Conservation (phyloP, 2,113 vertebrate species). For the Colistium nudipinnis region DNA sequence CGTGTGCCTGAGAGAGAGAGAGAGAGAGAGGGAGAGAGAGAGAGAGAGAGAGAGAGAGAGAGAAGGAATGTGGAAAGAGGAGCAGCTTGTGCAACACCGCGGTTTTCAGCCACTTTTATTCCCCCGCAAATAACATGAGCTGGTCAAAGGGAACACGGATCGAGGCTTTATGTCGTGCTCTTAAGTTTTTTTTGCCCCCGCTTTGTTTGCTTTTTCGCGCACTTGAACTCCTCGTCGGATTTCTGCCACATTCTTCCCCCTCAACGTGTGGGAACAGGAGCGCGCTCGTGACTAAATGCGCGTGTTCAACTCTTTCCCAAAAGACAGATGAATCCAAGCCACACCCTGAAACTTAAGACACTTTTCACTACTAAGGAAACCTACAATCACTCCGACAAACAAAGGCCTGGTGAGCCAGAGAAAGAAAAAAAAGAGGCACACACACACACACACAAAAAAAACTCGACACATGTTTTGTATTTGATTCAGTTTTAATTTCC, state of each 20-base stretch:
- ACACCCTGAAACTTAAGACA: constrained; percentile 66
- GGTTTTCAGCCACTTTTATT: constrained; percentile 33
- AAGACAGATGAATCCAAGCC: constrained; percentile 43
- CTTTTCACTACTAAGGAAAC: background rate
- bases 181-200: background rate
- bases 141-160: background rate
- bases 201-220: background rate
- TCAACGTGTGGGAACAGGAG: constrained; percentile 31
- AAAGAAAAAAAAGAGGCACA: too few species aligned
- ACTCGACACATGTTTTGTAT: background rate
- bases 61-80: constrained; percentile 75
- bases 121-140: constrained; percentile 10
- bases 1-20: constrained; percentile 77
- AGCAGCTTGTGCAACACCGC: constrained; percentile 59
- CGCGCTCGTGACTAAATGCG: constrained; percentile 4
- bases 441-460: too few species aligned
- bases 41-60: too few species aligned
- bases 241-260: background rate
- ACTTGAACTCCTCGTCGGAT: background rate
- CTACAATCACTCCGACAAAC: background rate
- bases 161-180: background rate
- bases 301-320: constrained; percentile 30
- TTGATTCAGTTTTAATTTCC: constrained; percentile 12
- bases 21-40: constrained; percentile 73
- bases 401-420: too few species aligned